Percentiles rank a stretch among this genome's conserved stretches.
Evolutionary conservation across 2,113 vertebrate genomes (phyloP).

Genomic region (Vidua macroura): DNA sequence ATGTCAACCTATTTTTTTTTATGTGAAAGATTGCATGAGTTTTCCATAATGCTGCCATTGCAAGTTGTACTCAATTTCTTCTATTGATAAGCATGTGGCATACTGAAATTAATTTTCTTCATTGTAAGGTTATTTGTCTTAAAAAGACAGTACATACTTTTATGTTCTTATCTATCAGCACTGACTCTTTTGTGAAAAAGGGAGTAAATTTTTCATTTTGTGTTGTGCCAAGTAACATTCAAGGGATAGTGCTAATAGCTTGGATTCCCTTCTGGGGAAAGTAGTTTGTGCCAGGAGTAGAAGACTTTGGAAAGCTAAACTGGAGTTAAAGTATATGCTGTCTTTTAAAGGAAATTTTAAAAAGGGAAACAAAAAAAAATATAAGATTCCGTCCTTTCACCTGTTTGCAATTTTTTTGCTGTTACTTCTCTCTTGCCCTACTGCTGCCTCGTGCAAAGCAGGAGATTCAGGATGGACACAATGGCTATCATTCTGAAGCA

Average conservation of each 20-base stretch:
- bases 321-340: slow-evolving; percentile 58
- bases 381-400: slow-evolving; percentile 74
- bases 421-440: slow-evolving; percentile 72
- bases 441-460: slow-evolving; percentile 79
- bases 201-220: neutral
- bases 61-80: slow-evolving; percentile 50
- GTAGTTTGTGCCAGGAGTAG: neutral
- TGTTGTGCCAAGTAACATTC: neutral
- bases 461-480: slow-evolving; percentile 86
- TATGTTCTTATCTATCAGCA: slow-evolving; percentile 20
- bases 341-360: slow-evolving; percentile 58
- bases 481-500: slow-evolving; percentile 85
- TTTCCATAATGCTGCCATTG: slow-evolving; percentile 35
- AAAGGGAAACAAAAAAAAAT: neutral
- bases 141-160: slow-evolving; percentile 61
- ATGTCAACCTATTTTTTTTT: neutral
- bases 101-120: slow-evolving; percentile 58
- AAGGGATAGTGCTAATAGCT: neutral
- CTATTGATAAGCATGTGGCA: slow-evolving; percentile 56
- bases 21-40: slow-evolving; percentile 49
- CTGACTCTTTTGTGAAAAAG: neutral
- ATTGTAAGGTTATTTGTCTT: slow-evolving; percentile 48
- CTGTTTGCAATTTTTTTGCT: slow-evolving; percentile 78
- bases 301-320: neutral
- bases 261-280: neutral